Percentiles rank a stretch among this genome's conserved stretches.
Evolutionary conservation across 92 coral and sea anemone species (phyloP).

Genomic region (Zoanthus gigantus): DNA sequence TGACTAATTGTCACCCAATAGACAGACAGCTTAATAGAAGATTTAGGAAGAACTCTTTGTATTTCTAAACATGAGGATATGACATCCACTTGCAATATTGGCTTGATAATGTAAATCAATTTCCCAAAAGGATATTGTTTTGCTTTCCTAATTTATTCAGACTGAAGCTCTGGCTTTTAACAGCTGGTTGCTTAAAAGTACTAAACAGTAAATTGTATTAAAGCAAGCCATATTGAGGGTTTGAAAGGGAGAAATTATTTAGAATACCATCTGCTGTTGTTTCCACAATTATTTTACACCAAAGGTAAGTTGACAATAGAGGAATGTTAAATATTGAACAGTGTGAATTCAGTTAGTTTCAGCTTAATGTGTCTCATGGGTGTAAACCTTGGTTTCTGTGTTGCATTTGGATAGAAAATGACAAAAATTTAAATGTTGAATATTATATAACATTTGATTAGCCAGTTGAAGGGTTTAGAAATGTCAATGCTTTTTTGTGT

Average conservation of each 20-base stretch:
- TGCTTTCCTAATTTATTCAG: slow-evolving; percentile 17
- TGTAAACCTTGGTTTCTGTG: no score
- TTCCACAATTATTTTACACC: background rate
- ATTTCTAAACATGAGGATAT: slow-evolving; percentile 4
- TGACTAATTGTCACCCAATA: slow-evolving; percentile 17
- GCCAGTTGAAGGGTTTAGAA: no score
- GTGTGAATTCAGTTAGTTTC: background rate
- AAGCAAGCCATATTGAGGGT: background rate
- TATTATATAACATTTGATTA: no score
- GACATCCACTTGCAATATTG: slow-evolving; percentile 26
- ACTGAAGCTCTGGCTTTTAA: slow-evolving; percentile 1
- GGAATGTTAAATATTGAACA: slow-evolving; percentile 15
- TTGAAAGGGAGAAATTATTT: background rate
- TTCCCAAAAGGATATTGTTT: slow-evolving; percentile 32
- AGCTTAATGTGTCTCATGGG: background rate
- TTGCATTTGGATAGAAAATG: no score
- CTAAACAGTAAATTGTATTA: slow-evolving; percentile 14
- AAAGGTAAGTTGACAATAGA: slow-evolving; percentile 44
- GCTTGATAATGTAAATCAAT: slow-evolving; percentile 22
- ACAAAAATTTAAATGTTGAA: no score
- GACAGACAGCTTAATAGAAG: background rate
- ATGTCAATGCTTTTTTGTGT: no score
- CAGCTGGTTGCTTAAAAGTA: slow-evolving; percentile 20
- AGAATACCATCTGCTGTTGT: background rate
- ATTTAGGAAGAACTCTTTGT: background rate